Evolutionary conservation across 2,113 vertebrate species (phyloP), one percentile per base, ranked within the genome.

Genomic region (Coturnix japonica): DNA sequence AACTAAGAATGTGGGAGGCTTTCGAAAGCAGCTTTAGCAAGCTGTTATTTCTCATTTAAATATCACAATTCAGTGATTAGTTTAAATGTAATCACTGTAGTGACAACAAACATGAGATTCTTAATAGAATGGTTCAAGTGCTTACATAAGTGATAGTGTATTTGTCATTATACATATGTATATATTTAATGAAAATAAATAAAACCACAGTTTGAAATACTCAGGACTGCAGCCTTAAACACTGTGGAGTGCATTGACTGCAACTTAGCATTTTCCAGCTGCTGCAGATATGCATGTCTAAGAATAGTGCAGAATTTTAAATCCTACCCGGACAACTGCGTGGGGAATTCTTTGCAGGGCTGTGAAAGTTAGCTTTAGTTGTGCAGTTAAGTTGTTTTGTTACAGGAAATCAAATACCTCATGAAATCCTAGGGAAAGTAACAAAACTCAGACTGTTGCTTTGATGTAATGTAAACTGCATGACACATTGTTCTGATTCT

Each of bases 251-350:
- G 65, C 69, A 51, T 44, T 72, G 8, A 87, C 91, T 85, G 74
- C 86, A 95, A 91, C 82, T 35, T 1, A 80, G 94, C 72, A 61
- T 97, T 94, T 96, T 95, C 95, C 95, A 93, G 33, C 91, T 96
- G 95, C 80, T 96, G 63, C 60, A 92, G 67, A 93, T 79, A 82
- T 56, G 33, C 13, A 19, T 31, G 88, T 87, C 89, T 84, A 97
- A 97, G 96, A 96, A 97, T 97, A 97, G 95, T 73, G 75, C 41
- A 61, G 90, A 88, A 89, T 69, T 94, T 92, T 87, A 89, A 93
- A 95, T 90, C 53, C 94, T 60, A 60, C 75, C 75, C 78, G 75
- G 89, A 56, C 96, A 97, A 91, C 95, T 97, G 97, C 30, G 66
- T 23, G 71, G 73, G 89, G 86, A 94, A 97, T 96, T 96, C 96